Evolutionary conservation across 2,888 invertebrate genomes (phyloP).

Genomic region (Mythimna impura): DNA sequence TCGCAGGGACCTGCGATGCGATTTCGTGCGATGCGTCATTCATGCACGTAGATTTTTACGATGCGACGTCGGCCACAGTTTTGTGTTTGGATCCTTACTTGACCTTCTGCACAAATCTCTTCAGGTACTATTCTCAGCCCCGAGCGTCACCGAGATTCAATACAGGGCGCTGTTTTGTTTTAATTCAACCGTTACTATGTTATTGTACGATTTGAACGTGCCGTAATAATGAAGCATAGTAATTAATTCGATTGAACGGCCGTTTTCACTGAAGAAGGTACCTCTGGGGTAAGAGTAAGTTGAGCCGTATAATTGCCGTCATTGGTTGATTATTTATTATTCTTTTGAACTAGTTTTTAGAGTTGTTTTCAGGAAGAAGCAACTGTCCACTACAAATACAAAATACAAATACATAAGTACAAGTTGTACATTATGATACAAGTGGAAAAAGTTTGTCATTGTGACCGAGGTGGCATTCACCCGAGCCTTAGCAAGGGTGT

Average conservation of each 20-base stretch:
- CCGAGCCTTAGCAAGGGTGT: too few relatives aligned
- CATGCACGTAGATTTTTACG: too few relatives aligned
- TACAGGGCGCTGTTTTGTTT: slow-evolving; percentile 50
- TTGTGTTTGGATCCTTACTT: too few relatives aligned
- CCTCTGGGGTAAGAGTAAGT: neutral
- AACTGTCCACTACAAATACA: too few relatives aligned
- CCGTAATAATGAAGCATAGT: slow-evolving; percentile 9
- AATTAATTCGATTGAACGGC: slow-evolving; percentile 29
- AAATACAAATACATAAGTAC: too few relatives aligned
- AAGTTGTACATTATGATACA: too few relatives aligned
- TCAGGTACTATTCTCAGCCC: neutral
- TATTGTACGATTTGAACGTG: slow-evolving; percentile 45
- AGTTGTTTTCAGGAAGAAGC: neutral
- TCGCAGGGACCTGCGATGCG: too few relatives aligned
- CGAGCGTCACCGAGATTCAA: slow-evolving; percentile 45
- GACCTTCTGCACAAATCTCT: neutral
- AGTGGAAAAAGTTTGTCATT: too few relatives aligned
- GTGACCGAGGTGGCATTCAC: too few relatives aligned
- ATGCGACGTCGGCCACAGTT: too few relatives aligned
- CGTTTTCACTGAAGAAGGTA: slow-evolving; percentile 14
- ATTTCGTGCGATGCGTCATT: too few relatives aligned
- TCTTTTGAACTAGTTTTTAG: neutral
- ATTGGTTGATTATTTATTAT: neutral
- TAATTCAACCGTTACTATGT: slow-evolving; percentile 32
- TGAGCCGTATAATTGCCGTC: neutral